phyloP scores from a whole-genome alignment of 2,113 vertebrate species.

The Centropus unirufus region DNA sequence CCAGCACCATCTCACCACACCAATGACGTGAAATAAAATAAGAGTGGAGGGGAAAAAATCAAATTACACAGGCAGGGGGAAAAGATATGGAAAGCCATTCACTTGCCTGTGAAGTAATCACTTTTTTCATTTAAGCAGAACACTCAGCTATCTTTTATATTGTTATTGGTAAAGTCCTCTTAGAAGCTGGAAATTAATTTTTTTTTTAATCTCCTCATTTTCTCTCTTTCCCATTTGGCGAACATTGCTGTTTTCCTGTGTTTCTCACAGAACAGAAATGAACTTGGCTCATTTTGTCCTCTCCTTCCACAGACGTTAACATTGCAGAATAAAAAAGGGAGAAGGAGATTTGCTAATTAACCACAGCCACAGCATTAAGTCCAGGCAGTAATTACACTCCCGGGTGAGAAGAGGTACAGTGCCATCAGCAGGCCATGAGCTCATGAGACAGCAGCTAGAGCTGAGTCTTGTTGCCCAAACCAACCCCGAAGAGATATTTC shows the following conservation, averaged over 20 bases:
- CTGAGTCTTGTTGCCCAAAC: not conserved
- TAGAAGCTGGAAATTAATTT: constrained; percentile 49
- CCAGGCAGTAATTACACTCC: not conserved
- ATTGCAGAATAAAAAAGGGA: not conserved
- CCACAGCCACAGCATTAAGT: not conserved
- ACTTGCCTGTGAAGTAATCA: not conserved
- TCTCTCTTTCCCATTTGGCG: not conserved
- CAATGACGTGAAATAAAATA: not conserved
- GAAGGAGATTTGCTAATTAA: constrained; percentile 42
- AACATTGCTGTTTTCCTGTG: not conserved
- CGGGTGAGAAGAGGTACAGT: not conserved
- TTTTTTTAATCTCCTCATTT: constrained; percentile 29
- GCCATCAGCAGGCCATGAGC: not conserved
- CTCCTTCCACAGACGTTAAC: not conserved
- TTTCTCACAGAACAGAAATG: constrained; percentile 38
- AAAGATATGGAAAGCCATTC: constrained; percentile 33
- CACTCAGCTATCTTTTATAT: constrained; percentile 11
- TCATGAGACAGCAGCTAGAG: not conserved
- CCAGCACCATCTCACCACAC: not conserved
- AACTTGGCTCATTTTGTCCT: constrained; percentile 37
- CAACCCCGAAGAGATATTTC: not conserved
- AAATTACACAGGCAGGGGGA: not conserved
- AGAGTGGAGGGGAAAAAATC: not conserved
- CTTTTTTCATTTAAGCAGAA: constrained; percentile 53
- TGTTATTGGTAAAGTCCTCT: constrained; percentile 22